Conservation (phyloP, 2,113 vertebrate species). For the Mustelus asterias region DNA sequence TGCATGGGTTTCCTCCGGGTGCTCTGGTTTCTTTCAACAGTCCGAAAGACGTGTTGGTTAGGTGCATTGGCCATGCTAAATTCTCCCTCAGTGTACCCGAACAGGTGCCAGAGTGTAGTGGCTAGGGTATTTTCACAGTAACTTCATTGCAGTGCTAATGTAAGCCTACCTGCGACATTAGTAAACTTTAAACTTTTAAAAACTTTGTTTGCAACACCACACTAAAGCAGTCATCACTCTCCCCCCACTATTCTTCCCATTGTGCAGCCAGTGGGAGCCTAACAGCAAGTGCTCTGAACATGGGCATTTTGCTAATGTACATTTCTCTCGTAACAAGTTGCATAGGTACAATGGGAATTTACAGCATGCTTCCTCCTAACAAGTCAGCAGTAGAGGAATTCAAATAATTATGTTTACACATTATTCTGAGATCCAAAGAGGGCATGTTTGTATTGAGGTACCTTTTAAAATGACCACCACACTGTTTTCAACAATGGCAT, state of each 20-base stretch:
- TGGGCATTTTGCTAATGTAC: background rate
- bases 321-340: background rate
- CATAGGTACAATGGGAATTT: background rate
- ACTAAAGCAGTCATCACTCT: background rate
- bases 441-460: too few species aligned
- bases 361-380: background rate
- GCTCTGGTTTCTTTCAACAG: too few species aligned
- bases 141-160: too few species aligned
- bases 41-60: too few species aligned
- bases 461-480: background rate
- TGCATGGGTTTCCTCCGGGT: too few species aligned
- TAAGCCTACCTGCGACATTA: too few species aligned
- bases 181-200: too few species aligned
- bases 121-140: too few species aligned
- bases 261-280: background rate
- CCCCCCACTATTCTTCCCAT: background rate
- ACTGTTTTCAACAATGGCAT: background rate
- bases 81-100: too few species aligned
- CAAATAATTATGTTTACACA: background rate
- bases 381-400: background rate
- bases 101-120: too few species aligned
- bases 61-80: too few species aligned
- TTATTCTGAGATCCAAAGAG: background rate
- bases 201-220: background rate
- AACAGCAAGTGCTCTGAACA: background rate